Evolutionary conservation across 2,888 invertebrate species (phyloP).

Genomic region (Hylaea fasciaria): DNA sequence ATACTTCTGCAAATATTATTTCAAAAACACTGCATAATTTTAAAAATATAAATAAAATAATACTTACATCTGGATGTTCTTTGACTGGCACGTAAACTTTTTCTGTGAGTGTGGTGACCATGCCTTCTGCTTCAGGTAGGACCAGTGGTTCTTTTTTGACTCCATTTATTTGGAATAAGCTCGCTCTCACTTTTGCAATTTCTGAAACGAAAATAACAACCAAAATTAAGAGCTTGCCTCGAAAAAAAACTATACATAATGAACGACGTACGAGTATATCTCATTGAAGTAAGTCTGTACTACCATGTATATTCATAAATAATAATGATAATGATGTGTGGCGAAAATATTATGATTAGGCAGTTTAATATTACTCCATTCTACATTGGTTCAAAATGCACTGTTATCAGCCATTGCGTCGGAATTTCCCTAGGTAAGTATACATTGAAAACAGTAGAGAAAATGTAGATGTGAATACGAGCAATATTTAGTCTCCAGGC

Average conservation of each 20-base stretch:
- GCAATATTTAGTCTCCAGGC: neutral
- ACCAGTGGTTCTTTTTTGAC: conserved; percentile 96
- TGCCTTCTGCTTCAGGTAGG: conserved; percentile 96
- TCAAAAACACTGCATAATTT: no score
- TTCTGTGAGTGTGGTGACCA: conserved; percentile 97
- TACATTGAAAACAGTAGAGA: neutral
- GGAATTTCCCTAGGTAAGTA: neutral
- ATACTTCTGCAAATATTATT: no score
- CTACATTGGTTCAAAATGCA: no score
- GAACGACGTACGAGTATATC: no score
- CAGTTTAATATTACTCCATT: no score
- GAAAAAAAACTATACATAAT: no score
- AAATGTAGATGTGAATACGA: neutral
- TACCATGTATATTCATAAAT: no score
- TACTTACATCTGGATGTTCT: conserved; percentile 99
- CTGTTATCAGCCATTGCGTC: no score
- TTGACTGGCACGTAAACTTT: conserved; percentile 99
- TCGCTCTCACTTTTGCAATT: conserved; percentile 98
- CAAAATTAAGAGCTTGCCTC: conserved; percentile 39
- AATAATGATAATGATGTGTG: no score
- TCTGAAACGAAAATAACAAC: conserved; percentile 88
- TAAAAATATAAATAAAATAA: conserved; percentile 13
- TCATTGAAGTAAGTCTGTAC: no score
- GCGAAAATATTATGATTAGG: no score
- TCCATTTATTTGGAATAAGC: conserved; percentile 99